phyloP scores from a whole-genome alignment of 2,888 invertebrate species.

The Aspidiotus rigidus region DNA sequence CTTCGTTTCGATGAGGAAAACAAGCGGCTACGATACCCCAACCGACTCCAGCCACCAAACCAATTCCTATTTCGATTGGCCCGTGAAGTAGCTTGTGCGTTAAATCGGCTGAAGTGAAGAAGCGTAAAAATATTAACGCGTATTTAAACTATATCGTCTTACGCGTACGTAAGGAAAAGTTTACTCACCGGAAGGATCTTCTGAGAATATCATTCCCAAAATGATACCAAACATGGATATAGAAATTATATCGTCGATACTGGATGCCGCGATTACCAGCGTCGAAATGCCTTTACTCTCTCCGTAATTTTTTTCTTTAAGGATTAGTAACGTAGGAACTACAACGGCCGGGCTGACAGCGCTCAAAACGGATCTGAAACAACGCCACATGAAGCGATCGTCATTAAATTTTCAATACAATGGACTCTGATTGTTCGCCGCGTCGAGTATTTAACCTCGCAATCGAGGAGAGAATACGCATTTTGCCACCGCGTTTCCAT shows the following conservation, averaged over 20 bases:
- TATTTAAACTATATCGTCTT: neutral
- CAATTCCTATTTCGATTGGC: slow-evolving; percentile 52
- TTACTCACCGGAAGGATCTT: slow-evolving; percentile 44
- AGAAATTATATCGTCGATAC: slow-evolving; percentile 66
- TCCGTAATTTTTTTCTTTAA: slow-evolving; percentile 56
- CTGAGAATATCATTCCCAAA: slow-evolving; percentile 55
- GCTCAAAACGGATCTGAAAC: slow-evolving; percentile 43
- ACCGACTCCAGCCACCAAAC: slow-evolving; percentile 51
- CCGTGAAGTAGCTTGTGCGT: slow-evolving; percentile 49
- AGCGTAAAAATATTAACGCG: neutral
- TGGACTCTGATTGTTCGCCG: no score
- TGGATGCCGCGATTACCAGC: slow-evolving; percentile 60
- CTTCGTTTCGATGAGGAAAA: slow-evolving; percentile 51
- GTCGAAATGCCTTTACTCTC: slow-evolving; percentile 66
- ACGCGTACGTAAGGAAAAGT: neutral
- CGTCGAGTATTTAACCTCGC: no score
- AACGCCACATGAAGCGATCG: neutral
- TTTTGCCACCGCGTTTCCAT: no score
- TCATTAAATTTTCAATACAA: no score
- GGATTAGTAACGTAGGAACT: slow-evolving; percentile 56
- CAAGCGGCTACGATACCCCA: slow-evolving; percentile 53
- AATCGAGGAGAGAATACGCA: no score
- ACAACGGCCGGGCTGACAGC: slow-evolving; percentile 68
- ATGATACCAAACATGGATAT: slow-evolving; percentile 63
- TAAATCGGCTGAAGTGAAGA: slow-evolving; percentile 43